Evolutionary conservation across 2,888 invertebrate genomes (phyloP), one percentile per base, ranked within the genome.

Genomic region (Phrixothrix hirtus): DNA sequence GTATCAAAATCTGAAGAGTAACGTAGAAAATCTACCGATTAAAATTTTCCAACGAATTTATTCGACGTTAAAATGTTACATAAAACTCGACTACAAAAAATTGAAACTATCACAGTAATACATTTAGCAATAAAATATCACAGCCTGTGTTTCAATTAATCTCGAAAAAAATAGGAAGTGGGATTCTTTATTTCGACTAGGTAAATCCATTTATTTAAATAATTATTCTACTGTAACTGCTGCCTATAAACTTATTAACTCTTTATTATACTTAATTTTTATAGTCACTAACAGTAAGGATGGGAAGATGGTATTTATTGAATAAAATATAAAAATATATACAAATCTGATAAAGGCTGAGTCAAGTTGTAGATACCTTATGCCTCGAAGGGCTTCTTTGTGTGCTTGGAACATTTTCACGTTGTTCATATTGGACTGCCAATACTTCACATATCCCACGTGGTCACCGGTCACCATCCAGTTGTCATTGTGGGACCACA

Each of bases 371-470:
- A 75, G 75, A 82, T 88, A 94, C 93, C 92, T 92, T 83, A 99
- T 90, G 80, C 97, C 97, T 78, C 99, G 87, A 67, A 99, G 90
- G 62, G 99, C 94, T 83, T 99, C 99, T 85, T 99, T 98, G 79
- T 99, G 99, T 48, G 98, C 99, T 80, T 98, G 98, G 82, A 95
- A 99, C 96, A 99, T 98, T 84, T 99, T 98, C 50, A 99, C 99
- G 81, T 99, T 99, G 82, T 99, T 99, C 99, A 99, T 99, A 79
- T 99, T 99, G 67, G 96, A 95, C 82, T 99, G 99, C 99, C 99
- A 99, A 80, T 99, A 99, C 74, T 99, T 99, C 60, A 99, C 95
- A 76, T 93, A 99, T 54, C 99, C 99, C 41, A 91, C 89, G 75
- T 98, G 97, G 79, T 99, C 99, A 13, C 95, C 99, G 0, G 98